Conservation (phyloP, 1,140 invertebrate species). For the Cydia pomonella region DNA sequence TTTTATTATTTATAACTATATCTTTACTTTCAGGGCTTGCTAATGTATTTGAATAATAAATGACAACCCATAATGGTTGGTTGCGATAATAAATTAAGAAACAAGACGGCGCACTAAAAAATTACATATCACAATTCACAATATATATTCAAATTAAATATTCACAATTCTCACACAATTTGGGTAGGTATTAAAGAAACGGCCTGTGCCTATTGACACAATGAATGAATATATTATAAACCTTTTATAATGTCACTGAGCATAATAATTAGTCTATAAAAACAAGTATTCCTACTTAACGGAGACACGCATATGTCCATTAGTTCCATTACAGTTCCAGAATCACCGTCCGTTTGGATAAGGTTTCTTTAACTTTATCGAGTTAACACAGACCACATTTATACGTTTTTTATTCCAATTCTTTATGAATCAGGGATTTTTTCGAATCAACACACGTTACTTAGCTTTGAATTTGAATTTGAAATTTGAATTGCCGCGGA, state of each 20-base stretch:
- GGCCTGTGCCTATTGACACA: slow-evolving; percentile 31
- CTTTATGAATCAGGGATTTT: not conserved
- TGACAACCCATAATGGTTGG: too few relatives aligned
- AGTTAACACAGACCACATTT: slow-evolving; percentile 44
- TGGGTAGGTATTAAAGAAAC: too few relatives aligned
- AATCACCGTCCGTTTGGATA: slow-evolving; percentile 2
- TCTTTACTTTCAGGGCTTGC: too few relatives aligned
- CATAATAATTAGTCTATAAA: not conserved
- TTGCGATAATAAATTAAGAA: too few relatives aligned
- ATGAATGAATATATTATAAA: slow-evolving; percentile 13
- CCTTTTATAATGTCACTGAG: not conserved
- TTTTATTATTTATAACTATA: too few relatives aligned
- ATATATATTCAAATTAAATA: too few relatives aligned
- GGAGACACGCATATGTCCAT: slow-evolving; percentile 34
- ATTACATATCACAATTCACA: too few relatives aligned
- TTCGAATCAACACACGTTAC: not conserved
- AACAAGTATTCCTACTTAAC: slow-evolving; percentile 34
- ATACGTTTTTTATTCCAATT: slow-evolving; percentile 46
- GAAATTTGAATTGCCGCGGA: too few relatives aligned
- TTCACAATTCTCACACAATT: too few relatives aligned
- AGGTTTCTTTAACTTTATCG: slow-evolving; percentile 28
- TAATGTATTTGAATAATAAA: too few relatives aligned
- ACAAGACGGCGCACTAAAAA: too few relatives aligned
- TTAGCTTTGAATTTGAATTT: too few relatives aligned
- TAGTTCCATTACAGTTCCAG: not conserved